Evolutionary conservation across 2,797 vertebrate genomes (phyloP), one percentile per base, ranked within the genome.

Genomic region (Hybognathus amarus): DNA sequence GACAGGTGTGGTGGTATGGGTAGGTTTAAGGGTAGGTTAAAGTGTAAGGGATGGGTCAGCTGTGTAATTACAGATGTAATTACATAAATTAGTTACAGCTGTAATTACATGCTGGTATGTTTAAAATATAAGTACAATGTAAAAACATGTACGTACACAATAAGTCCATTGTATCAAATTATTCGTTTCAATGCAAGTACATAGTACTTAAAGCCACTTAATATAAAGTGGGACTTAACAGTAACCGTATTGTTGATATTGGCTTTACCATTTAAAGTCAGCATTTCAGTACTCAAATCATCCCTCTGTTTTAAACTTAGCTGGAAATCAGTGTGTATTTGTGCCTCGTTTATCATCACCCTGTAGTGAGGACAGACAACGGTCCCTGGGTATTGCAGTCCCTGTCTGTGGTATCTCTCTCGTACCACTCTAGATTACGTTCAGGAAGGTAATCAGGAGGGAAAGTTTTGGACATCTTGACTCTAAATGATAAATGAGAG

Each of bases 311-410:
- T 59, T 70, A 47, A 52, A 33, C 36, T 70, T 56, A 33, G 33
- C 71, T 88, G 89, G 90, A 90, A 91, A 91, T 91, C 91, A 87
- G 42, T 40, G 85, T 40, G 52, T 54, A 64, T 73, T 56, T 42
- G 69, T 73, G 50, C 1, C 83, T 80, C 27, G 42, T 80, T 56
- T 85, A 83, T 86, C 85, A 79, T 89, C 90, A 42, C 82, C 59
- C 52, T 80, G 54, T 75, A 7, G 36, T 82, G 66, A 42, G 76
- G 52, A 79, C 75, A 73, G 71, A 36, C 33, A 40, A n/a, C 11
- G 18, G 27, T 85, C 61, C 33, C 74, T n/a, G 63, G 27, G 20
- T 30, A 69, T 33, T 61, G 20, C 50, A 30, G 30, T 40, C 36
- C 59, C 17, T n/a, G 30, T 54, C 36, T 45, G 30, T 47, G 9